Conservation (phyloP, 2,797 vertebrate genomes). For the Diglossa cyanea region DNA sequence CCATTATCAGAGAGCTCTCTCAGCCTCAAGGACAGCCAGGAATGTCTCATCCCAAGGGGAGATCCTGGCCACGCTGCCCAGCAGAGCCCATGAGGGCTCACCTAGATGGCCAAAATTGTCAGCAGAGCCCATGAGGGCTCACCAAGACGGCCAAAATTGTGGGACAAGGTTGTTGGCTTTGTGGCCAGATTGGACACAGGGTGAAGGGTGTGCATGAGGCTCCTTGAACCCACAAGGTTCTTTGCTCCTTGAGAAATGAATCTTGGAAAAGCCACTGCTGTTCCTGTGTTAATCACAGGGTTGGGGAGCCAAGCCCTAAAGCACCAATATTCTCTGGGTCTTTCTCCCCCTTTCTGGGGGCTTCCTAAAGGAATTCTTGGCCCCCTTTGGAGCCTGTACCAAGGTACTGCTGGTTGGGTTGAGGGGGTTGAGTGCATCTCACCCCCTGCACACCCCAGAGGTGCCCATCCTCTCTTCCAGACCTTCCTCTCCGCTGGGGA, state of each 20-base stretch:
- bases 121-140: neutral
- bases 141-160: rapidly evolving
- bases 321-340: neutral
- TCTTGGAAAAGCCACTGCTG: rapidly evolving
- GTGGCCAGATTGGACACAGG: neutral
- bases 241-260: neutral
- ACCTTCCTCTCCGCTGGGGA: rapidly evolving
- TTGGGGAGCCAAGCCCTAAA: rapidly evolving
- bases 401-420: neutral
- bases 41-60: neutral
- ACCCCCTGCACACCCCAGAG: neutral
- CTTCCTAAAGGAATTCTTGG: neutral
- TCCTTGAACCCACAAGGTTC: neutral
- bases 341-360: neutral
- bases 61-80: rapidly evolving
- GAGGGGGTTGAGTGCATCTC: neutral
- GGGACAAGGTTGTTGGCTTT: neutral
- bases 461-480: neutral
- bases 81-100: neutral
- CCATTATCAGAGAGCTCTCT: neutral
- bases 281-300: neutral
- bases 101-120: rapidly evolving
- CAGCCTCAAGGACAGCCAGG: neutral
- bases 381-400: neutral
- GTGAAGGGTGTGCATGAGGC: neutral